Evolutionary conservation across 2,888 invertebrate species (phyloP).

Genomic region (Gari tellinella): DNA sequence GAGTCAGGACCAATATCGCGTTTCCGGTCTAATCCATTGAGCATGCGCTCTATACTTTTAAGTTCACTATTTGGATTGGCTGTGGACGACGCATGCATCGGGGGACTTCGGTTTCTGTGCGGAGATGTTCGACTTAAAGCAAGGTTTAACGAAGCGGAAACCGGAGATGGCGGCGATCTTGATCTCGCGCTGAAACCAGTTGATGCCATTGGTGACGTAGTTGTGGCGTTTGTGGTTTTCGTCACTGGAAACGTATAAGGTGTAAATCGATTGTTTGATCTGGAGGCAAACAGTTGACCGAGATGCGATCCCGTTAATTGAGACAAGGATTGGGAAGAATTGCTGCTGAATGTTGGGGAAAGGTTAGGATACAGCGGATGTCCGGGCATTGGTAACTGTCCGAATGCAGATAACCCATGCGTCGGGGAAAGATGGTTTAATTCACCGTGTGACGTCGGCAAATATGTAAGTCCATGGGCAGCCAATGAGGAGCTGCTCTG

Average conservation of each 20-base stretch:
- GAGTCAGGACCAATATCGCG: conserved; percentile 61
- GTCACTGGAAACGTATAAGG: conserved; percentile 90
- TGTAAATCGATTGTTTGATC: conserved; percentile 91
- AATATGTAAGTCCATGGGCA: conserved; percentile 67
- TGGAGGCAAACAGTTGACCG: conserved; percentile 84
- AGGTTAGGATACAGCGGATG: conserved; percentile 87
- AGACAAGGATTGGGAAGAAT: conserved; percentile 80
- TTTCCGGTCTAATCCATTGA: conserved; percentile 94
- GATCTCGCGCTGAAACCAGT: conserved; percentile 74
- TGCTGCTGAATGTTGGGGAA: conserved; percentile 81
- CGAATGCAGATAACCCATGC: conserved; percentile 90
- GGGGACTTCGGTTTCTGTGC: conserved; percentile 60
- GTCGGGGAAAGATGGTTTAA: conserved; percentile 86
- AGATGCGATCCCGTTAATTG: conserved; percentile 64
- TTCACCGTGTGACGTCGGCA: conserved; percentile 74
- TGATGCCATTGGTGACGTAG: conserved; percentile 75
- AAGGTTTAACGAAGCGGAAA: conserved; percentile 48
- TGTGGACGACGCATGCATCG: conserved; percentile 53
- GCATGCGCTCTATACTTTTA: conserved; percentile 98
- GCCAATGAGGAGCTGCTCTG: conserved; percentile 65
- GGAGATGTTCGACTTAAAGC: conserved; percentile 61
- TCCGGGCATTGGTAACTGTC: conserved; percentile 93
- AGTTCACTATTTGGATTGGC: conserved; percentile 90
- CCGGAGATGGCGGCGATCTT: conserved; percentile 56
- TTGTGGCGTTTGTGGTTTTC: conserved; percentile 82